Evolutionary conservation across 1,140 invertebrate genomes (phyloP).

Genomic region (Eulimnadia texana): DNA sequence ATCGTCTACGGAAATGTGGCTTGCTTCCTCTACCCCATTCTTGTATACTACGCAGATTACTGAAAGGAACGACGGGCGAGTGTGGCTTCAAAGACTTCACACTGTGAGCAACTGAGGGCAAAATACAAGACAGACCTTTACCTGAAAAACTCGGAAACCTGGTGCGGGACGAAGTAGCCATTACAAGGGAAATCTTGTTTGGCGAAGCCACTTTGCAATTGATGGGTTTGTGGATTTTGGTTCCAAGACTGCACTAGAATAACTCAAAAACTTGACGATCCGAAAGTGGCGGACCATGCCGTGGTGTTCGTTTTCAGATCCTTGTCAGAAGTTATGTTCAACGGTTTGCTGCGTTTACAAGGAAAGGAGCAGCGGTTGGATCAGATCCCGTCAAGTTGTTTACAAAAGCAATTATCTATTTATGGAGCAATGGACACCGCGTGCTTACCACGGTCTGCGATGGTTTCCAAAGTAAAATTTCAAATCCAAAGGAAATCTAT

Average conservation of each 20-base stretch:
- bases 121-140: not conserved
- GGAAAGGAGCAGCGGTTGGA: constrained; percentile 1
- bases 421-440: not conserved
- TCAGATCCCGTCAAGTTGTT: not conserved
- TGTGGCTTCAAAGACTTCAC: not conserved
- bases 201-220: not conserved
- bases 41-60: not conserved
- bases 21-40: not conserved
- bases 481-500: too few species aligned
- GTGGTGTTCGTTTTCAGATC: not conserved
- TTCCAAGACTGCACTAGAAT: too few species aligned
- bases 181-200: not conserved
- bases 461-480: too few species aligned
- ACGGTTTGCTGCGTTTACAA: not conserved
- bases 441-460: not conserved
- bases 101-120: not conserved
- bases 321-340: not conserved
- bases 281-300: not conserved
- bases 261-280: not conserved
- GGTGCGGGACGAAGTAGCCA: not conserved
- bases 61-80: not conserved
- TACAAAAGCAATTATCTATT: not conserved
- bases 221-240: not conserved
- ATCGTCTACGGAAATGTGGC: not conserved
- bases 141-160: not conserved